phyloP scores from a whole-genome alignment of 2,888 invertebrate species.

The Adelognathus sp. region DNA sequence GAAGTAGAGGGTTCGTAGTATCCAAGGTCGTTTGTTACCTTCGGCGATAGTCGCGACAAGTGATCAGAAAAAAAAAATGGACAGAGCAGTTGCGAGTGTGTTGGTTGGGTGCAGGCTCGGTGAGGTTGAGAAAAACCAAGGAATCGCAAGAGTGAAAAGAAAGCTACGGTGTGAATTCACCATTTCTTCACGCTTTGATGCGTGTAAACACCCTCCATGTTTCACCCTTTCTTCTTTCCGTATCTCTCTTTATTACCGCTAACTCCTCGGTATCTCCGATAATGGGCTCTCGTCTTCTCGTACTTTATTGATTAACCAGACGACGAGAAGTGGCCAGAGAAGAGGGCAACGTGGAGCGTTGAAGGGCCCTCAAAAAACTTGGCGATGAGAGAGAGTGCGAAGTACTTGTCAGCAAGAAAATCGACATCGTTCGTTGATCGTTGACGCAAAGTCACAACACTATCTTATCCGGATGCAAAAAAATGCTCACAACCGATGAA shows the following conservation, averaged over 20 bases:
- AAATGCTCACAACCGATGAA: too few relatives aligned
- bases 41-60: conserved; percentile 17
- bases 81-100: background rate
- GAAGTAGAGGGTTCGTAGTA: background rate
- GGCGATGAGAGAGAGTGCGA: conserved; percentile 25
- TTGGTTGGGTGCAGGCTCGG: background rate
- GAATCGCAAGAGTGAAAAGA: conserved; percentile 19
- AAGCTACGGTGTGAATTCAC: conserved; percentile 42
- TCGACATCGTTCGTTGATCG: background rate
- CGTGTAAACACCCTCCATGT: background rate
- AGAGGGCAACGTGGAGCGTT: conserved; percentile 14
- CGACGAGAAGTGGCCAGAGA: conserved; percentile 8
- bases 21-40: conserved; percentile 35
- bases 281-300: conserved; percentile 50
- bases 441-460: background rate
- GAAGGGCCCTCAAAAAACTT: conserved; percentile 56
- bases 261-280: conserved; percentile 48
- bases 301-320: conserved; percentile 62
- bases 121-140: background rate
- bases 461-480: background rate
- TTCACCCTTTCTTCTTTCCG: conserved; percentile 7
- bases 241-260: conserved; percentile 60
- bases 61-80: conserved; percentile 5
- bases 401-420: conserved; percentile 16
- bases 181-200: conserved; percentile 51